Evolutionary conservation across 1,140 invertebrate genomes (phyloP).

Genomic region (Hesperophylax magnus): DNA sequence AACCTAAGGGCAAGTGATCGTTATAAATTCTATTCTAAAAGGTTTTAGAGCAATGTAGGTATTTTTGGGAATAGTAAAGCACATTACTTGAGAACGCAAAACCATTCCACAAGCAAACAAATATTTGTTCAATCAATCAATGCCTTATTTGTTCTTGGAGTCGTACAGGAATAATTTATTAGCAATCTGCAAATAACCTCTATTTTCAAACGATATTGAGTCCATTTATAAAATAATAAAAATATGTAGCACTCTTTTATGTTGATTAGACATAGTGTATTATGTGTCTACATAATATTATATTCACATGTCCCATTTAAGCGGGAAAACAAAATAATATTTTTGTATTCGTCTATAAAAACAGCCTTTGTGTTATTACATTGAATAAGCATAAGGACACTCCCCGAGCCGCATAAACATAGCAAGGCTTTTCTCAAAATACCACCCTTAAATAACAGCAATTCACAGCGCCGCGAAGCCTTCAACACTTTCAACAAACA

Average conservation of each 20-base stretch:
- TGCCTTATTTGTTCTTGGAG: too few relatives aligned
- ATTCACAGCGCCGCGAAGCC: neutral
- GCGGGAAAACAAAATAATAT: slow-evolving; percentile 42
- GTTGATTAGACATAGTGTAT: neutral
- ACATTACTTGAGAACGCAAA: too few relatives aligned
- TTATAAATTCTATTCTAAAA: too few relatives aligned
- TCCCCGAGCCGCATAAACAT: slow-evolving; percentile 31
- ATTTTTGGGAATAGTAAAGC: too few relatives aligned
- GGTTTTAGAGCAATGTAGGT: too few relatives aligned
- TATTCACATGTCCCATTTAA: slow-evolving; percentile 24
- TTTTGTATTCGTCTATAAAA: slow-evolving; percentile 26
- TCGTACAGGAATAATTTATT: too few relatives aligned
- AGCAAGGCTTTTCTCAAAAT: slow-evolving; percentile 7
- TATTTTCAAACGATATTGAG: too few relatives aligned
- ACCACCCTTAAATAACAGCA: neutral
- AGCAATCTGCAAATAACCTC: too few relatives aligned
- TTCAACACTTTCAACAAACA: neutral
- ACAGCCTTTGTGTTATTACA: slow-evolving; percentile 40
- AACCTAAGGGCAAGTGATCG: too few relatives aligned
- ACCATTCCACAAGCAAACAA: too few relatives aligned
- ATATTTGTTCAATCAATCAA: too few relatives aligned
- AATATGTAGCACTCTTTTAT: neutral
- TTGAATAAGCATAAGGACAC: slow-evolving; percentile 48
- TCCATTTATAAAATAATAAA: neutral
- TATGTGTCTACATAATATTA: neutral